Base-by-base conservation (phyloP, 1,140 invertebrate species). In the Sarcophaga bullata region DNA sequence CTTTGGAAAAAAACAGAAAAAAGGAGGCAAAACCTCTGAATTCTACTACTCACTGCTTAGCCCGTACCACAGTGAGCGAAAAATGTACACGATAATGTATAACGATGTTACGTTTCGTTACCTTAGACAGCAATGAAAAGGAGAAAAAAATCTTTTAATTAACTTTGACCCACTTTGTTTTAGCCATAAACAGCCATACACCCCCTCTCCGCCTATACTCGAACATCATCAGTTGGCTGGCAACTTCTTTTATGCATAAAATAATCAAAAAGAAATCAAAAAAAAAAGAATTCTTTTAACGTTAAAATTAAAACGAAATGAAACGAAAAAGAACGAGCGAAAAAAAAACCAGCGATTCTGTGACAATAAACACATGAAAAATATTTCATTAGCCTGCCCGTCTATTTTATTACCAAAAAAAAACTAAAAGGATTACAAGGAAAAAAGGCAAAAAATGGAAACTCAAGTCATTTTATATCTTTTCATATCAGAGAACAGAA, bases 161-260 rank as follows among this genome's bases (percentile, higher is more conserved):
- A 78, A 78, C 75, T 78, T 78, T 78, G 75, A 78, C 75, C 75
- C 19, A 78, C 48, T 68, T 68, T 68, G n/a, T 25, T 68, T 68
- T 58, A n/a, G n/a, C n/a, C 54, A 58, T 58, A 58, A 58, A 58
- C 54, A 58, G 7, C 54, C 1, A 7, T n/a, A 58, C 25, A 4
- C 25, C 25, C 25, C 25, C 25, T 37, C 1, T 4, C 25, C 25
- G 1, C 25, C 25, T 37, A 37, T 37, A 37, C 25, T 37, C 25
- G 25, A 37, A 37, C 25, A 37, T 37, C 25, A 37, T 37, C 25
- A 37, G 25, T 37, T 37, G 25, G 25, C 25, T 37, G 25, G 25
- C 25, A 37, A 37, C 25, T 37, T 19, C 62, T 25, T 19, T 68
- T 68, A 68, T 68, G 62, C 17, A 68, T 68, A 68, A 17, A 25